Conservation (phyloP, 2,888 invertebrate species). For the Megalurothrips usitatus region DNA sequence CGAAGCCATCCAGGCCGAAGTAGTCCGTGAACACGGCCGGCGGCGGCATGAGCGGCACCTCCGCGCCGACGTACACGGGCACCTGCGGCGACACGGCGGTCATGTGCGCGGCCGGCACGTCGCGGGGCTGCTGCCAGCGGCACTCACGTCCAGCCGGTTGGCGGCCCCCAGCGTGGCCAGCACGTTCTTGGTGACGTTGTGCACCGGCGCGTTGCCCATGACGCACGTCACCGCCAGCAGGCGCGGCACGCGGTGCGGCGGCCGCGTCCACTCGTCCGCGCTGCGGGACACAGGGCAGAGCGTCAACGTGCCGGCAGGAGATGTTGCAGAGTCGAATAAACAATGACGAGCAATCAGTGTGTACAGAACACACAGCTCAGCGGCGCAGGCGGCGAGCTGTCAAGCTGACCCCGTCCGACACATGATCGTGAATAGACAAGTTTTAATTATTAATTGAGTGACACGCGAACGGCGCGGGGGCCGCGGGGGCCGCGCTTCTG, state of each 20-base stretch:
- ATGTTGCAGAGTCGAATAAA: too few relatives aligned
- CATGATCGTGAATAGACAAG: too few relatives aligned
- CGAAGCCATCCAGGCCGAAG: constrained; percentile 52
- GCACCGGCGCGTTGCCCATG: constrained; percentile 51
- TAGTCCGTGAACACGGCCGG: constrained; percentile 40
- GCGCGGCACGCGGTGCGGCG: too few relatives aligned
- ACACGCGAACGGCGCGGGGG: too few relatives aligned
- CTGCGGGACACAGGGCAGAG: background rate
- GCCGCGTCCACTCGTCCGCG: background rate
- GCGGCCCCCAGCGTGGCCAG: constrained; percentile 48
- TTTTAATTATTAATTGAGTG: too few relatives aligned
- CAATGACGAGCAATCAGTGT: too few relatives aligned
- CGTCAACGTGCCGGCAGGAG: too few relatives aligned
- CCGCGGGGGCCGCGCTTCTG: too few relatives aligned
- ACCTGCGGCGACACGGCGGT: constrained; percentile 44
- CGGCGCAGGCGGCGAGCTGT: too few relatives aligned
- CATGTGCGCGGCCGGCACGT: background rate
- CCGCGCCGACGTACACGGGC: constrained; percentile 49
- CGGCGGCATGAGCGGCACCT: constrained; percentile 42
- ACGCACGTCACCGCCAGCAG: constrained; percentile 53
- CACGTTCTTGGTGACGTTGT: constrained; percentile 51
- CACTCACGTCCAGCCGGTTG: constrained; percentile 45
- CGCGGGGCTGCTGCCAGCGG: background rate
- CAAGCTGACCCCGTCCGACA: too few relatives aligned
- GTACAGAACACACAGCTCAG: too few relatives aligned